Evolutionary conservation across 2,113 vertebrate genomes (phyloP).

Genomic region (Prolemur simus): DNA sequence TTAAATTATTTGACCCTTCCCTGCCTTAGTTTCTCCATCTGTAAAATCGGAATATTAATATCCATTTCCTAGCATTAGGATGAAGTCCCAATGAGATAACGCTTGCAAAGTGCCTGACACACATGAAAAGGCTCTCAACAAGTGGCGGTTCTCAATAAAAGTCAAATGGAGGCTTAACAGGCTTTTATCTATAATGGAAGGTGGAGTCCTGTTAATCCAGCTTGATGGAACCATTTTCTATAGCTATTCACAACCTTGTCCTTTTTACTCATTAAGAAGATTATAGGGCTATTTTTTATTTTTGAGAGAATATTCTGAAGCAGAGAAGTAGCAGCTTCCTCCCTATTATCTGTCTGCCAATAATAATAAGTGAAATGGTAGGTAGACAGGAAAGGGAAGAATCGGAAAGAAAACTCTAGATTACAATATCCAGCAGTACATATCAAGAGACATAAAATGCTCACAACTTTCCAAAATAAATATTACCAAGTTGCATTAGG

Average conservation of each 20-base stretch:
- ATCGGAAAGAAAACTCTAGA: not conserved
- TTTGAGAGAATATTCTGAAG: slow-evolving; percentile 3
- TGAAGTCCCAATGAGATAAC: not conserved
- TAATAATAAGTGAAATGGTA: not conserved
- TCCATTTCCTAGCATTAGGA: not conserved
- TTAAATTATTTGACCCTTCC: not conserved
- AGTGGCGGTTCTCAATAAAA: not conserved
- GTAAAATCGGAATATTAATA: not conserved
- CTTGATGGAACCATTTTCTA: not conserved
- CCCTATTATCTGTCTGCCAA: not conserved
- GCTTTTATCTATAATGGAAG: not conserved
- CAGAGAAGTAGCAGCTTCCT: not conserved
- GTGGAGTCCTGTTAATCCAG: not conserved
- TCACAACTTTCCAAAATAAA: not conserved
- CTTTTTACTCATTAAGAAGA: not conserved
- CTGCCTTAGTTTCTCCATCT: not conserved
- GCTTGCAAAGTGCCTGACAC: not conserved
- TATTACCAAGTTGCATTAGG: not conserved
- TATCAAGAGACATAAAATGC: not conserved
- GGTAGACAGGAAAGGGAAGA: not conserved
- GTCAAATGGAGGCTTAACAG: not conserved
- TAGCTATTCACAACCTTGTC: not conserved
- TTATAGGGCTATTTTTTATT: not conserved
- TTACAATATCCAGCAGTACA: not conserved
- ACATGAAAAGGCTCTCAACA: not conserved